Evolutionary conservation across 2,888 invertebrate species (phyloP).

Genomic region (Drosophila gaucha): DNA sequence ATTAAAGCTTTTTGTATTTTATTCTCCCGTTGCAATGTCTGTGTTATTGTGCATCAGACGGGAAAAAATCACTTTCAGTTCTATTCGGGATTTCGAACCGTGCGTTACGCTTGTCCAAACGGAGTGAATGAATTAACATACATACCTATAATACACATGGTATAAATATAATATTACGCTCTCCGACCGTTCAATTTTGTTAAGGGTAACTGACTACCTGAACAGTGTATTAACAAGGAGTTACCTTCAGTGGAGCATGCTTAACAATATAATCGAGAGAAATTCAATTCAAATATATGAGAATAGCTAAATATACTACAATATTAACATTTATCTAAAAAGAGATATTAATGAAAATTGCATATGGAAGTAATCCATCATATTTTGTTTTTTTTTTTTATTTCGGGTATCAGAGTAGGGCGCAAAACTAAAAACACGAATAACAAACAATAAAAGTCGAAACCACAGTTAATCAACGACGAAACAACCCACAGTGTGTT

Average conservation of each 20-base stretch:
- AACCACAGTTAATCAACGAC: slow-evolving; percentile 74
- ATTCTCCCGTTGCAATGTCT: slow-evolving; percentile 37
- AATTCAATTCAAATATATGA: background rate
- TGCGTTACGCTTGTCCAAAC: slow-evolving; percentile 38
- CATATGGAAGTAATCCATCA: slow-evolving; percentile 83
- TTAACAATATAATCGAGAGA: background rate
- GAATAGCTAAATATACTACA: slow-evolving; percentile 11
- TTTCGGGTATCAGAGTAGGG: slow-evolving; percentile 30
- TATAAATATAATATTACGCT: background rate
- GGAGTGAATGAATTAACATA: slow-evolving; percentile 5
- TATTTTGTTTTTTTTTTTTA: slow-evolving; percentile 33
- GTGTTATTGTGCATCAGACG: slow-evolving; percentile 36
- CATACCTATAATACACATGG: slow-evolving; percentile 1
- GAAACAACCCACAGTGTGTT: slow-evolving; percentile 45
- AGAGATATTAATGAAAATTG: slow-evolving; percentile 77
- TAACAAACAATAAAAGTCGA: slow-evolving; percentile 64
- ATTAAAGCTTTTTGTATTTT: slow-evolving; percentile 58
- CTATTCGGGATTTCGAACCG: slow-evolving; percentile 53
- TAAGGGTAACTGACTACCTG: slow-evolving; percentile 2
- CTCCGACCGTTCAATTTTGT: background rate
- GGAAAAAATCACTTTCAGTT: slow-evolving; percentile 49
- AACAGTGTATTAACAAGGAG: slow-evolving; percentile 7
- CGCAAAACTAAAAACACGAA: slow-evolving; percentile 45
- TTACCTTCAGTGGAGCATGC: background rate
- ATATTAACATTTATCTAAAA: slow-evolving; percentile 40